phyloP scores from a whole-genome alignment of 1,140 invertebrate genomes.

The Brachionus sp. region DNA sequence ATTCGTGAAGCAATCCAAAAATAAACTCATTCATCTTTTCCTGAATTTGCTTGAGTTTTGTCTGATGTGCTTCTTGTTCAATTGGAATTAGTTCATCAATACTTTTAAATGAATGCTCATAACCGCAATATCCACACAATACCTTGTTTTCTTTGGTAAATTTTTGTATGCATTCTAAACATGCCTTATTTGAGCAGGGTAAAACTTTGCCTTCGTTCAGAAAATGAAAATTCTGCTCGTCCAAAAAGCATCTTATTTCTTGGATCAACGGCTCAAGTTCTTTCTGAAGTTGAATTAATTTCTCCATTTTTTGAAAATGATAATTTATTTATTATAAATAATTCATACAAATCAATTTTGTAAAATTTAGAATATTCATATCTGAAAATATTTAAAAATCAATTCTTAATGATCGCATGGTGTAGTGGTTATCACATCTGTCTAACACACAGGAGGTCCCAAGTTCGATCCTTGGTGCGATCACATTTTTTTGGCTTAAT shows the following conservation, averaged over 20 bases:
- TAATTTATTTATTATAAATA: background rate
- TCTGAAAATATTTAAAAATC: background rate
- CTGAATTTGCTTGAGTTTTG: background rate
- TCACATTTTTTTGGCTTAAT: background rate
- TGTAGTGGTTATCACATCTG: slow-evolving; percentile 38
- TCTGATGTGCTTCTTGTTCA: background rate
- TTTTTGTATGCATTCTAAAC: slow-evolving; percentile 17
- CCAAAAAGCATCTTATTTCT: background rate
- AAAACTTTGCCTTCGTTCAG: background rate
- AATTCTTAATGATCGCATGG: slow-evolving; percentile 39
- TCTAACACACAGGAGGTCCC: slow-evolving; percentile 38
- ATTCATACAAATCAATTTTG: background rate
- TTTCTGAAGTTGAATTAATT: background rate
- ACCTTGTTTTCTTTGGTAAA: background rate
- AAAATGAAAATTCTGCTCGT: background rate
- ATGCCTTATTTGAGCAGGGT: background rate
- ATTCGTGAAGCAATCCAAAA: background rate
- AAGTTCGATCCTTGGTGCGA: slow-evolving; percentile 36
- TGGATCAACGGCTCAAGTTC: background rate
- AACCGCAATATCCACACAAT: background rate
- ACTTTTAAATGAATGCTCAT: background rate
- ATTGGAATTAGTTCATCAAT: background rate
- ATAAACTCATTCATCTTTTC: background rate
- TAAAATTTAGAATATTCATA: background rate
- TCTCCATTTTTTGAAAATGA: background rate